Base-by-base conservation (phyloP, 2,797 vertebrate genomes). In the Siniperca obscura region DNA sequence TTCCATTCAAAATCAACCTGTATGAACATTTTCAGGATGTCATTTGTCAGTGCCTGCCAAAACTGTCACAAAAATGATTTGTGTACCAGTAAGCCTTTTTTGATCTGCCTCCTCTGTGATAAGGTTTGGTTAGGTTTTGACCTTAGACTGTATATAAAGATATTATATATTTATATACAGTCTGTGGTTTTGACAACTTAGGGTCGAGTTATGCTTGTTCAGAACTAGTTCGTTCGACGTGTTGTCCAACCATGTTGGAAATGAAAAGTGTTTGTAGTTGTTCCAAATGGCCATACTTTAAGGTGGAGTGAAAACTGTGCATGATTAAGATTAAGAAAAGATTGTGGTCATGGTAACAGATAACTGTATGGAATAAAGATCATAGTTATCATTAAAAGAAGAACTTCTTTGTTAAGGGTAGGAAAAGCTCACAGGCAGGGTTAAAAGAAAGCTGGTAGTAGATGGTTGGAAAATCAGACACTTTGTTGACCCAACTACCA, bases 21-120 rank as follows among this genome's bases (percentile, higher is more conserved):
- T 67, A 27, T 56, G 30, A 66, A 22, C 59, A 34, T 67, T 34
- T 61, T 27, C 30, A 30, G 30, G 7, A 27, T 2, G 13, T 48
- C 16, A n/a, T 22, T 61, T 42, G 50, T 48, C 70, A 46, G 38
- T 12, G 77, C 25, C 44, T 27, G 60, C 44, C 61, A 56, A 57
- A 50, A 40, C 12, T 17, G 44, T 21, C 13, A 22, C n/a, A 52
- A 12, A 34, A 14, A 53, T n/a, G 52, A 53, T 38, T 53, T 38
- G 36, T 69, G 27, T 34, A 16, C 48, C 48, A 9, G 21, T 36
- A 52, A 52, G 34, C 52, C 34, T 67, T 50, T 21, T 46, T 21
- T 48, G 5, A 50, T 7, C 11, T 22, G 65, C 12, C 48, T 53
- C 22, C 22, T 19, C 36, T 42, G 7, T 7, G 2, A 42, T 21